These are phyloP conservation scores for Zapornia atra DNA, from an alignment of 2,113 vertebrate species.

Conservation along the genomic window DNA sequence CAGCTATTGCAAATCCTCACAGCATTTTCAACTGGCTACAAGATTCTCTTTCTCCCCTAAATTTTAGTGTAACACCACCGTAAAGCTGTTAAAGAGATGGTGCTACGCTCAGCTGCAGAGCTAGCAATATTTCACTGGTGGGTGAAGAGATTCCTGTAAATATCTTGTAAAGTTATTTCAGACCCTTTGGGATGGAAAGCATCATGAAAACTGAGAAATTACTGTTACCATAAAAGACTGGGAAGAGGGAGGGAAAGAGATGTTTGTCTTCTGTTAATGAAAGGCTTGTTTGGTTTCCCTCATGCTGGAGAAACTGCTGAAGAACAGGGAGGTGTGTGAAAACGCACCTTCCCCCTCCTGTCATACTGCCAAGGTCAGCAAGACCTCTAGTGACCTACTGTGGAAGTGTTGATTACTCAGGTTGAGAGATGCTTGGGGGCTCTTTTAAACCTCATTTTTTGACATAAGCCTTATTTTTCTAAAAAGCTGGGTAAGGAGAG, in stretches of 20 bases:
- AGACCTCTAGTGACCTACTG: background rate
- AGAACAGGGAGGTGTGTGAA: conserved; percentile 1
- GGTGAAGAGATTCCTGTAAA: conserved; percentile 3
- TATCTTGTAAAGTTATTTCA: conserved; percentile 1
- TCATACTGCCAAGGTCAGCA: background rate
- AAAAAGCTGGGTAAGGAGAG: background rate
- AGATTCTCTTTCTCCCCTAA: background rate
- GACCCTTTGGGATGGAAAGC: background rate
- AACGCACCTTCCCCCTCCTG: background rate
- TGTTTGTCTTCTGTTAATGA: background rate
- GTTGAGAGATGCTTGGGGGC: background rate
- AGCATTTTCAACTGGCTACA: background rate
- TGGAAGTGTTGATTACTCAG: conserved; percentile 8
- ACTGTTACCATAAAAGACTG: background rate
- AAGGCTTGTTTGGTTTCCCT: background rate
- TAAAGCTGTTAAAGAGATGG: background rate
- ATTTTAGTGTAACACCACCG: background rate
- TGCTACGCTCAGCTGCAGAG: background rate
- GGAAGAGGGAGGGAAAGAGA: background rate
- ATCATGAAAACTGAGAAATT: background rate
- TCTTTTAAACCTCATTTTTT: background rate
- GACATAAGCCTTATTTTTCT: background rate
- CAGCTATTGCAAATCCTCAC: background rate
- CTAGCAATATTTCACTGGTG: background rate
- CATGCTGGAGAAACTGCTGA: background rate